These are phyloP conservation scores for Decapterus maruadsi DNA, from an alignment of 2,797 vertebrate genomes.

Conservation along the genomic window DNA sequence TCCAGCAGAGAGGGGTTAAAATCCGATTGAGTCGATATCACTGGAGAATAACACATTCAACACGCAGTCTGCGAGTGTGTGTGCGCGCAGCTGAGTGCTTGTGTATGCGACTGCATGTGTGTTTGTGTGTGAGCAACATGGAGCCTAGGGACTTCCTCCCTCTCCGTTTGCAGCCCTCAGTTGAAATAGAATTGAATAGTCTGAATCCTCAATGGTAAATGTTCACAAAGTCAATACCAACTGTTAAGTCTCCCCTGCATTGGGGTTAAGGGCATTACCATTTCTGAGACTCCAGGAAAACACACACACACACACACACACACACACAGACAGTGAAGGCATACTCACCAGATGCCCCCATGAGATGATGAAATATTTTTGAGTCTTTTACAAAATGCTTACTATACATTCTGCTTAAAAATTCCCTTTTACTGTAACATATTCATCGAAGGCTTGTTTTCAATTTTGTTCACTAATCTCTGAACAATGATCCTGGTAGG, in stretches of 20 bases:
- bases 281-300: conserved; percentile 78
- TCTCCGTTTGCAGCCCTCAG: conserved; percentile 80
- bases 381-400: conserved; percentile 77
- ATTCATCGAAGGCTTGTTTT: conserved; percentile 75
- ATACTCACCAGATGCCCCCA: conserved; percentile 74
- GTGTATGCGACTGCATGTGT: conserved; percentile 54
- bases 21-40: conserved; percentile 83
- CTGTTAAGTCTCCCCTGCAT: conserved; percentile 79
- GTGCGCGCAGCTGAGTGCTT: conserved; percentile 22
- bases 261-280: conserved; percentile 80
- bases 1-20: conserved; percentile 83
- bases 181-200: conserved; percentile 86
- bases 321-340: conserved; percentile 48
- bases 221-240: conserved; percentile 82
- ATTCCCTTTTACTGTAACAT: conserved; percentile 69
- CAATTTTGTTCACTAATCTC: conserved; percentile 79
- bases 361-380: conserved; percentile 77
- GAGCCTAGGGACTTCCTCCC: conserved; percentile 80
- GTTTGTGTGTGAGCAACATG: conserved; percentile 71
- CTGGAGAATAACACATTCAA: conserved; percentile 82
- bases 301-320: conserved; percentile 39
- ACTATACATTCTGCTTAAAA: conserved; percentile 75
- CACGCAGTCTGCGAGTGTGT: conserved; percentile 62
- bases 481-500: conserved; percentile 66
- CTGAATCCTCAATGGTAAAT: conserved; percentile 83